phyloP scores from a whole-genome alignment of 2,113 vertebrate genomes.

The Aspidoscelis tigris region DNA sequence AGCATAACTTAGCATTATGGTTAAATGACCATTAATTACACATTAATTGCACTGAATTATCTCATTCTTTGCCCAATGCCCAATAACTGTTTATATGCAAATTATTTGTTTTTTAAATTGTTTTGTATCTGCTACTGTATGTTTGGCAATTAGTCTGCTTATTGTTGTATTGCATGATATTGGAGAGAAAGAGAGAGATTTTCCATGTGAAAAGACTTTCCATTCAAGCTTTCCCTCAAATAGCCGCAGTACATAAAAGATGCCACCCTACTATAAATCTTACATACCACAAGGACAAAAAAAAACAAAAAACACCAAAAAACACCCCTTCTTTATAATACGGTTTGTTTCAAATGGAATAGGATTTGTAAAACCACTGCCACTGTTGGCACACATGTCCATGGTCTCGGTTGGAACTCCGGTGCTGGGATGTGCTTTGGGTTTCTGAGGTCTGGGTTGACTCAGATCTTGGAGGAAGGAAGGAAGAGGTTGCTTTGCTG shows the following conservation, averaged over 20 bases:
- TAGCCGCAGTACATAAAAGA: slow-evolving; percentile 35
- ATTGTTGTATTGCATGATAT: not conserved
- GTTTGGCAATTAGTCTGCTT: too few species aligned
- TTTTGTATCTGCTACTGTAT: too few species aligned
- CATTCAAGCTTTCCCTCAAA: slow-evolving; percentile 31
- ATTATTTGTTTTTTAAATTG: too few species aligned
- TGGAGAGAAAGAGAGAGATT: slow-evolving; percentile 9
- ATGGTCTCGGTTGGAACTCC: slow-evolving; percentile 30
- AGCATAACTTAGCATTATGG: too few species aligned
- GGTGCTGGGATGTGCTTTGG: slow-evolving; percentile 36
- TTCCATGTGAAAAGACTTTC: slow-evolving; percentile 42
- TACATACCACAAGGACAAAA: not conserved
- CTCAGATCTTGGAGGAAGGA: slow-evolving; percentile 32
- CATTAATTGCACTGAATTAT: too few species aligned
- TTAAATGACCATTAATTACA: too few species aligned
- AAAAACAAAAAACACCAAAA: too few species aligned
- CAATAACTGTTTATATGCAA: too few species aligned
- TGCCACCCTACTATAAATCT: slow-evolving; percentile 29
- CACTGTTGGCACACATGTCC: slow-evolving; percentile 31
- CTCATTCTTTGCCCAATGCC: too few species aligned
- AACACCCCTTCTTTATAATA: not conserved
- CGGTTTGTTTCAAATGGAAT: slow-evolving; percentile 34
- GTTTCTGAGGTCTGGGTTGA: slow-evolving; percentile 35
- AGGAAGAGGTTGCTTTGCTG: slow-evolving; percentile 26
- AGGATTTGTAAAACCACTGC: slow-evolving; percentile 30